phyloP scores from a whole-genome alignment of 2,888 invertebrate species.

The Rambutsinella grinnellia region DNA sequence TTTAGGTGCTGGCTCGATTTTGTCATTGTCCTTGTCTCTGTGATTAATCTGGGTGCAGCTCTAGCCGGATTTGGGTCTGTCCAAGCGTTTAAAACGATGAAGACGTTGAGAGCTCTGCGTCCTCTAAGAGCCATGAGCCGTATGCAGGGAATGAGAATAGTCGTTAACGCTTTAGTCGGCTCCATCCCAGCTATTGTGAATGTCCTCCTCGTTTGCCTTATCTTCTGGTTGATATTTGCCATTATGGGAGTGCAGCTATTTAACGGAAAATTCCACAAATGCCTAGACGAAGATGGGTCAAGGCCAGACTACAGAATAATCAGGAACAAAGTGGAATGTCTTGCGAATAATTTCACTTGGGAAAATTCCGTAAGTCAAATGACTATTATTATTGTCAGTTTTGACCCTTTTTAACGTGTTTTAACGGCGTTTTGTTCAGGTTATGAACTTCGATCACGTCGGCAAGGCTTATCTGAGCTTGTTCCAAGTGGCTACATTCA shows the following conservation, averaged over 20 bases:
- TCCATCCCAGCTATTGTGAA: conserved; percentile 99
- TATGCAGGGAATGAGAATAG: conserved; percentile 99
- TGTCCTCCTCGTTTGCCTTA: conserved; percentile 98
- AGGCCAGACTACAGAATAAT: conserved; percentile 85
- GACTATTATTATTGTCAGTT: too few species aligned
- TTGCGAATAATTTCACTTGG: conserved; percentile 92
- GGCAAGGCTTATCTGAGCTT: conserved; percentile 96
- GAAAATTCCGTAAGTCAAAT: too few species aligned
- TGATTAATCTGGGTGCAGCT: conserved; percentile 97
- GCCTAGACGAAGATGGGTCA: conserved; percentile 87
- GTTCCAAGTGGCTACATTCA: conserved; percentile 99
- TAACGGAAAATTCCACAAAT: conserved; percentile 97
- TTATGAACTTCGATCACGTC: conserved; percentile 81
- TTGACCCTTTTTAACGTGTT: too few species aligned
- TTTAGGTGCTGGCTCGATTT: conserved; percentile 98
- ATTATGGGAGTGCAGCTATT: conserved; percentile 99
- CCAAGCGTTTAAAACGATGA: conserved; percentile 99
- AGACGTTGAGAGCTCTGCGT: conserved; percentile 97
- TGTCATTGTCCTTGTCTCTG: conserved; percentile 97
- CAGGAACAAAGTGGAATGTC: conserved; percentile 87
- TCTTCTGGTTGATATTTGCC: conserved; percentile 99
- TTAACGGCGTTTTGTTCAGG: too few species aligned
- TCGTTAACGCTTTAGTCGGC: conserved; percentile 98
- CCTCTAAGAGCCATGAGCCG: conserved; percentile 99
- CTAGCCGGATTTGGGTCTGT: conserved; percentile 95